Base-by-base conservation (phyloP, 2,113 vertebrate genomes). In the Xenopus borealis region DNA sequence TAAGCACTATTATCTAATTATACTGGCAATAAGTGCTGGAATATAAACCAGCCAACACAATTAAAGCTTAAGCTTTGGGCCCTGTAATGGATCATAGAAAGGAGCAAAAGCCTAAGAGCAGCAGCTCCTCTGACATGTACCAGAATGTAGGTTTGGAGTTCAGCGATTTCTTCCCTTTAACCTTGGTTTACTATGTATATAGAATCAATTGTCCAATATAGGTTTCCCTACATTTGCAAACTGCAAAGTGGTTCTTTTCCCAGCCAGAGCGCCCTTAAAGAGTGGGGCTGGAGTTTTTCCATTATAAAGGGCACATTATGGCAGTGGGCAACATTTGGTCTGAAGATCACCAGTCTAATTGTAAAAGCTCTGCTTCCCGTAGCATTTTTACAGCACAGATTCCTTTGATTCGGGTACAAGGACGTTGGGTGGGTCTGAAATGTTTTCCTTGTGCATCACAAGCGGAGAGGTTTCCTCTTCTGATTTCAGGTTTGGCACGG, bases 391-490 rank as follows among this genome's bases (percentile, higher is more conserved):
- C 88, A 98, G 89, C 10, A 94, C 89, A 0, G 95, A 98, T 82
- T 99, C 96, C 71, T 94, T 91, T 72, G 93, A 94, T 66, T 95
- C 93, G 3, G 90, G 83, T 58, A 91, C 89, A 17, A 82, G 83
- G 20, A 78, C 44, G 3, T 78, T 79, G 78, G 81, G 79, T 0
- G 45, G 27, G 14, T 69, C 55, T 68, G 78, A 69, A 0, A 50
- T 17, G 8, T 79, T 86, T 55, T 80, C 89, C 85, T 89, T 89
- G 83, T 91, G 95, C 7, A 84, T 94, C 84, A 98, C 93, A 58
- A 98, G 90, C 5, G 94, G 95, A 0, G 95, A 97, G 0, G 93
- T 96, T 85, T 99, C 96, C 10, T 84, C 91, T 78, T 94, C 93
- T 0, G 91, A 93, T 82, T 91, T 93, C 82, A 52, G 79, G 82